Percentiles rank a stretch among this genome's conserved stretches.
These are phyloP conservation scores for Chloroceryle amazona DNA, from an alignment of 2,797 vertebrate genomes.

Conservation along the genomic window DNA sequence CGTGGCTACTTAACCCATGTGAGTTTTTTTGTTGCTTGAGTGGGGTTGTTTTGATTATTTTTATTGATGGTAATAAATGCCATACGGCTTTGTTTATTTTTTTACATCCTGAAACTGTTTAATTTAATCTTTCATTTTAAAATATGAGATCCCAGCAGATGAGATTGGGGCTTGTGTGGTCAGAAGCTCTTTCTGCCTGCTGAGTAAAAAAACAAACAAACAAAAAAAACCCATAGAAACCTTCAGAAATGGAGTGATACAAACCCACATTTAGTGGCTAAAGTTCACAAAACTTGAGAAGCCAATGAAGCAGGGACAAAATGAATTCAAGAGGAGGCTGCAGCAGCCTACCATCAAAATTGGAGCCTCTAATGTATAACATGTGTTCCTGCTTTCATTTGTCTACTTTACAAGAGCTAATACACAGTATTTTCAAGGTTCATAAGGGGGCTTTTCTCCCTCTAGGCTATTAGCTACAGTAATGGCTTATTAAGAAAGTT, in stretches of 20 bases:
- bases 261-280: background rate
- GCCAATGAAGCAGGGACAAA: background rate
- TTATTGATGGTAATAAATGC: background rate
- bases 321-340: constrained; percentile 20
- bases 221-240: background rate
- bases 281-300: constrained; percentile 27
- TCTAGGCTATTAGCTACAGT: constrained; percentile 44
- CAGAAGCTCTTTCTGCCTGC: background rate
- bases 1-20: background rate
- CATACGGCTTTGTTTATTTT: background rate
- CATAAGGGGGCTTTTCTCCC: constrained; percentile 43
- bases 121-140: background rate
- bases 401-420: constrained; percentile 51
- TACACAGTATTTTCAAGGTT: constrained; percentile 1
- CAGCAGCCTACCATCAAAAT: constrained; percentile 34
- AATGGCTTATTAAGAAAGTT: constrained; percentile 51
- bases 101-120: background rate
- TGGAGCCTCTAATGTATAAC: constrained; percentile 50
- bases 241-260: background rate
- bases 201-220: background rate
- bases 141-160: constrained; percentile 12
- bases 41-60: background rate
- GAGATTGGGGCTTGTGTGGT: background rate
- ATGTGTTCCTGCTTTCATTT: constrained; percentile 42
- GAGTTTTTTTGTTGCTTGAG: too few species aligned